phyloP scores from a whole-genome alignment of 2,113 vertebrate genomes.

The Pampusana beccarii region DNA sequence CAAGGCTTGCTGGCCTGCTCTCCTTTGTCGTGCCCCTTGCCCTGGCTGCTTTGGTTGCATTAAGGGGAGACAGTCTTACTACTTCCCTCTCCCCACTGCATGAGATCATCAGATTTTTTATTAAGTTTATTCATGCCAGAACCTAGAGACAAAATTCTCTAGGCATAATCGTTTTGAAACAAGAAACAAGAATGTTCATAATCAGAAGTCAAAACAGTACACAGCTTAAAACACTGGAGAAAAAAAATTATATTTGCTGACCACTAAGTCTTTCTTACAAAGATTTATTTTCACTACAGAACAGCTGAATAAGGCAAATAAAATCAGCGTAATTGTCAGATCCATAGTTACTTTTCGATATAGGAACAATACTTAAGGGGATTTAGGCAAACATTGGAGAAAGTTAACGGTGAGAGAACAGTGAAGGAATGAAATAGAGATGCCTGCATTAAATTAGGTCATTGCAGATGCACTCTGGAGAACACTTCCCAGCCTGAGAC shows the following conservation, averaged over 20 bases:
- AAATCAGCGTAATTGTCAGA: neutral
- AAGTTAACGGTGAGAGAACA: neutral
- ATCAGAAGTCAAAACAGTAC: neutral
- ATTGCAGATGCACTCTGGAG: neutral
- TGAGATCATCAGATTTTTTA: neutral
- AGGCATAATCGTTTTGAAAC: neutral
- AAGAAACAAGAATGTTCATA: neutral
- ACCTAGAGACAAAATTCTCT: neutral
- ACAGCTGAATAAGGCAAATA: neutral
- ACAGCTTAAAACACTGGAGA: neutral
- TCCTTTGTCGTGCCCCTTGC: neutral
- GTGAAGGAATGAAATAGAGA: neutral
- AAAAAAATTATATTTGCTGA: neutral
- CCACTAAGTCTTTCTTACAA: neutral
- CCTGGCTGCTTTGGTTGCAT: neutral
- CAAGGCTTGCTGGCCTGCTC: neutral
- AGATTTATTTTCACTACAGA: neutral
- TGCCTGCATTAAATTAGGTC: neutral
- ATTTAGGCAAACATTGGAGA: neutral
- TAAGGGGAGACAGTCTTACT: neutral
- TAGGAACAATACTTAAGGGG: neutral
- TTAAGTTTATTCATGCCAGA: neutral
- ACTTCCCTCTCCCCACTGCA: neutral
- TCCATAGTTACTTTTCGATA: neutral
- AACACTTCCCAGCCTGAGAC: fast-evolving